These are phyloP conservation scores for Ophthalmolycus amberensis DNA, from an alignment of 2,113 vertebrate species.

Conservation along the genomic window DNA sequence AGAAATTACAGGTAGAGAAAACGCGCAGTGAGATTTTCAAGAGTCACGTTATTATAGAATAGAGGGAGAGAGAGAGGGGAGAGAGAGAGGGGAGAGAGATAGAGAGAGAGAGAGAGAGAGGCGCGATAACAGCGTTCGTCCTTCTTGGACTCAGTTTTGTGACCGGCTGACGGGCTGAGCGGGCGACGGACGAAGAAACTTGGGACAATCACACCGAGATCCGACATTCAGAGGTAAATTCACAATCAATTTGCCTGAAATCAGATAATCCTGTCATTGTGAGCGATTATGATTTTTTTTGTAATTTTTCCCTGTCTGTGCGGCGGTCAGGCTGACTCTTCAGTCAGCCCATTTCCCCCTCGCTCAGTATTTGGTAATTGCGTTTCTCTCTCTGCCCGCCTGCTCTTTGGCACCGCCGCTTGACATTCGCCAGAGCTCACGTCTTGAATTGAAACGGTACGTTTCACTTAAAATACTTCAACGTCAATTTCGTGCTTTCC, in stretches of 20 bases:
- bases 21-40: conserved; percentile 51
- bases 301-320: not conserved
- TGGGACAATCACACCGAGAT: conserved; percentile 51
- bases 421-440: conserved; percentile 21
- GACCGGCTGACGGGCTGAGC: conserved; percentile 62
- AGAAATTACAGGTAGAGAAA: conserved; percentile 25
- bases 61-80: conserved; percentile 5
- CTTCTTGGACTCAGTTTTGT: conserved; percentile 76
- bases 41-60: conserved; percentile 58
- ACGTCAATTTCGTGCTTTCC: not conserved
- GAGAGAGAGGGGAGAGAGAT: conserved; percentile 13
- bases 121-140: conserved; percentile 72
- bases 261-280: not conserved
- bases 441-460: not conserved
- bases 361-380: conserved; percentile 53
- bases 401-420: conserved; percentile 43
- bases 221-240: conserved; percentile 74
- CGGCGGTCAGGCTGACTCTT: conserved; percentile 30
- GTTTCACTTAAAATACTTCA: not conserved
- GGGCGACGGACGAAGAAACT: conserved; percentile 66
- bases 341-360: conserved; percentile 1
- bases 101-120: conserved; percentile 1
- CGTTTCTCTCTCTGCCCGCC: conserved; percentile 11
- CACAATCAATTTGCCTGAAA: not conserved
- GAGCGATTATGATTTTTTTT: not conserved